These are phyloP conservation scores for Aphodius granarius DNA, from an alignment of 2,888 invertebrate species.

Conservation along the genomic window DNA sequence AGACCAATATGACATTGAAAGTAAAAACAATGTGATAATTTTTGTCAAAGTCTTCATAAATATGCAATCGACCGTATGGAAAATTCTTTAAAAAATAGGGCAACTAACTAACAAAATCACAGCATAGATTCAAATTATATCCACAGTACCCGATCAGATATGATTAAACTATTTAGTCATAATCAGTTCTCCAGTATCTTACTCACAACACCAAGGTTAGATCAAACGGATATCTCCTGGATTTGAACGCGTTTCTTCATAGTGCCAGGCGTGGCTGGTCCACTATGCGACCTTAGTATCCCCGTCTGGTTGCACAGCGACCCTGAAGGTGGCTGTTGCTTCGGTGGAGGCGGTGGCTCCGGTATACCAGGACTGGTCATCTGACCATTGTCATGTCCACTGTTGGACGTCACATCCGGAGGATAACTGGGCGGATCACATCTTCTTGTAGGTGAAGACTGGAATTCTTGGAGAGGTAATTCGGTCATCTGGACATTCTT, in stretches of 20 bases:
- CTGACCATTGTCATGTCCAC: conserved; percentile 37
- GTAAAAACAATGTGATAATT: too few species aligned
- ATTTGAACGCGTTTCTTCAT: conserved; percentile 91
- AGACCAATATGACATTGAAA: too few species aligned
- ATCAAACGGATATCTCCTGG: conserved; percentile 88
- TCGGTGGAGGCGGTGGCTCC: conserved; percentile 66
- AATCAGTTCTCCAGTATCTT: conserved; percentile 18
- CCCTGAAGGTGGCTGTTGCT: conserved; percentile 56
- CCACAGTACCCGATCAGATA: conserved; percentile 34
- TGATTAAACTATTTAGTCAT: conserved; percentile 32
- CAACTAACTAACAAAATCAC: conserved; percentile 37
- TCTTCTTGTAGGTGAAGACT: conserved; percentile 61
- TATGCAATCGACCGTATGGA: neutral
- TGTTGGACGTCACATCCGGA: conserved; percentile 53
- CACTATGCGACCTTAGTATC: conserved; percentile 63
- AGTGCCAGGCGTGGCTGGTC: conserved; percentile 71
- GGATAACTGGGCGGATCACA: conserved; percentile 49
- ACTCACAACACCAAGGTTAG: conserved; percentile 18
- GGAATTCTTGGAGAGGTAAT: conserved; percentile 65
- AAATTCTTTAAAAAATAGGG: neutral
- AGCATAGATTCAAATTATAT: conserved; percentile 31
- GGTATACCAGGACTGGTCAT: conserved; percentile 56
- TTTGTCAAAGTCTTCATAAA: neutral
- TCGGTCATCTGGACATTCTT: conserved; percentile 67
- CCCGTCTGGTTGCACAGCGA: conserved; percentile 55